A percentile compares a stretch with the other conserved stretches of the same genome.
Evolutionary conservation across 2,888 invertebrate genomes (phyloP).

Genomic region (Osedax frankpressi): DNA sequence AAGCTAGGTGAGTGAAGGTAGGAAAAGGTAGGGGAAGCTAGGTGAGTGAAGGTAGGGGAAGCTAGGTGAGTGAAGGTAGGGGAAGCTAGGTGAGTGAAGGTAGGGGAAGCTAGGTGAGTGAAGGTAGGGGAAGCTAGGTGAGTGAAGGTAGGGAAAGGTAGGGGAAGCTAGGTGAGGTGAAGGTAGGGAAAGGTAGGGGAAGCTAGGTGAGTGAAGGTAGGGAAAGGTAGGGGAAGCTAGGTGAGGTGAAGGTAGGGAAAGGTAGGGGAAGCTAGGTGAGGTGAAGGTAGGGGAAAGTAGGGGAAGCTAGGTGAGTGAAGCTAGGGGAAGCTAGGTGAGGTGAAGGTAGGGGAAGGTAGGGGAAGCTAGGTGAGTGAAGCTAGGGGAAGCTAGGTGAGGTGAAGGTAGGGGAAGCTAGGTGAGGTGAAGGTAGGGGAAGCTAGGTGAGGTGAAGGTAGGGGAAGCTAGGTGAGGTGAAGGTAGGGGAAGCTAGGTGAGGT

Average conservation of each 20-base stretch:
- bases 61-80: slow-evolving; percentile 90
- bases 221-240: neutral
- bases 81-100: neutral
- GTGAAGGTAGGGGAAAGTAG: slow-evolving; percentile 16
- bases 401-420: neutral
- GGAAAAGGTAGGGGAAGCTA: neutral
- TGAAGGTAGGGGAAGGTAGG: neutral
- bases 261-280: neutral
- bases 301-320: neutral
- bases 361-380: neutral
- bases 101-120: neutral
- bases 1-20: neutral
- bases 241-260: neutral
- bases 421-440: neutral
- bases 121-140: neutral
- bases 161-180: neutral
- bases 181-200: neutral
- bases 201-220: neutral
- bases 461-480: neutral
- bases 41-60: too few species aligned
- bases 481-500: neutral
- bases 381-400: neutral
- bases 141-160: neutral
- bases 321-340: neutral
- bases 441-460: neutral